phyloP scores from a whole-genome alignment of 1,140 invertebrate genomes.

The Ectropis grisescens region DNA sequence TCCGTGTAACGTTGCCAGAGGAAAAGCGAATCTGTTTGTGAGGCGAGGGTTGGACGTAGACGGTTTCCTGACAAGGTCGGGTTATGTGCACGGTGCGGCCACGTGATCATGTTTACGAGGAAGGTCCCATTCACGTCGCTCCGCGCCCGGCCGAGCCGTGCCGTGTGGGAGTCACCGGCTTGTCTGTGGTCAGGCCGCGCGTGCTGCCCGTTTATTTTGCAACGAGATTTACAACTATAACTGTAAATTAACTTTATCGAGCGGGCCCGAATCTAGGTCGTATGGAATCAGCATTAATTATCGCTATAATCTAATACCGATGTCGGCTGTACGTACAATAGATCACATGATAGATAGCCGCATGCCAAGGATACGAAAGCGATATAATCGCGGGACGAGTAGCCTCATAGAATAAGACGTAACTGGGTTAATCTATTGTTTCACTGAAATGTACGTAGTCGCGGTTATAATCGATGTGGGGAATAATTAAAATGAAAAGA shows the following conservation, averaged over 20 bases:
- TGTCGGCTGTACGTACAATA: slow-evolving; percentile 61
- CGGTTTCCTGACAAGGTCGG: slow-evolving; percentile 12
- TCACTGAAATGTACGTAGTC: slow-evolving; percentile 35
- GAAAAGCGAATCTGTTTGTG: slow-evolving; percentile 6
- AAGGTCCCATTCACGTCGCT: slow-evolving; percentile 39
- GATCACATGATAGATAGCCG: slow-evolving; percentile 64
- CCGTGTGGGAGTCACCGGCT: slow-evolving; percentile 53
- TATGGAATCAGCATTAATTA: slow-evolving; percentile 70
- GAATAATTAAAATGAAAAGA: slow-evolving; percentile 54
- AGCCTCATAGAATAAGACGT: slow-evolving; percentile 27
- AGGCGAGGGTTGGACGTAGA: slow-evolving; percentile 2
- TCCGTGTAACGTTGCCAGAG: slow-evolving; percentile 21
- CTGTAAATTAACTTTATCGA: slow-evolving; percentile 69
- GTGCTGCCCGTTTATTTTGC: slow-evolving; percentile 61
- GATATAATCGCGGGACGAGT: slow-evolving; percentile 35
- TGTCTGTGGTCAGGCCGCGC: slow-evolving; percentile 62
- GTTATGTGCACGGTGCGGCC: slow-evolving; percentile 19
- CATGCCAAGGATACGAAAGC: slow-evolving; percentile 63
- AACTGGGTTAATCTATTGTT: slow-evolving; percentile 55
- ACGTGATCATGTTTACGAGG: slow-evolving; percentile 32
- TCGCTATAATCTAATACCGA: slow-evolving; percentile 65
- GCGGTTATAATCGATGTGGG: slow-evolving; percentile 37
- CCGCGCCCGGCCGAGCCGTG: slow-evolving; percentile 26
- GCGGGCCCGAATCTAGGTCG: slow-evolving; percentile 60
- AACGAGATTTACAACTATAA: slow-evolving; percentile 68